Percentiles rank a stretch among this genome's conserved stretches.
Conservation (phyloP, 2,113 vertebrate species). For the Puma concolor region DNA sequence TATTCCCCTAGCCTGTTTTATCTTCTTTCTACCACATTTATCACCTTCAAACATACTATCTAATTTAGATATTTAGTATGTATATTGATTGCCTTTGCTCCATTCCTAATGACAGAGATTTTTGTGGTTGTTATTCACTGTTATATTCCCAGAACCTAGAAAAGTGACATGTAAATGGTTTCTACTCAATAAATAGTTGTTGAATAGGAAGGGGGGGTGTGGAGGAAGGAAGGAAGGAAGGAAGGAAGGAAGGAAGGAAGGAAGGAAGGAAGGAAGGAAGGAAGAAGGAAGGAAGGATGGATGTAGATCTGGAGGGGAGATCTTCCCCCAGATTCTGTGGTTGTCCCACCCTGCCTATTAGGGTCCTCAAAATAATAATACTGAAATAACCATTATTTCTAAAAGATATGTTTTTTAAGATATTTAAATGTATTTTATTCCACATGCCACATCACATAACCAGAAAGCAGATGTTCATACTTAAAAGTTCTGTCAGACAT, state of each 20-base stretch:
- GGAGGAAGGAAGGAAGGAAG: not conserved
- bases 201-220: not conserved
- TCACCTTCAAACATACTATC: not conserved
- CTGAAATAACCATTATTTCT: not conserved
- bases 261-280: not conserved
- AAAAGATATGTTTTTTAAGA: not conserved
- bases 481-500: not conserved
- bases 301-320: not conserved
- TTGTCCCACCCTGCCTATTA: not conserved
- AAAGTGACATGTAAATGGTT: not conserved
- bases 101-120: not conserved
- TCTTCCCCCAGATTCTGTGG: not conserved
- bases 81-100: not conserved
- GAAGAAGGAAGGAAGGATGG: too few species aligned
- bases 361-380: not conserved
- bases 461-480: not conserved
- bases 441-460: not conserved
- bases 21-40: not conserved
- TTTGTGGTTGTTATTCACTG: not conserved
- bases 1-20: not conserved
- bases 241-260: not conserved
- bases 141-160: not conserved
- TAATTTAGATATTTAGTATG: not conserved
- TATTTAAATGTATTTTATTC: constrained; percentile 32
- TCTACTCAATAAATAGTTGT: not conserved